phyloP scores from a whole-genome alignment of 2,797 vertebrate species.

The Pangasius djambal region DNA sequence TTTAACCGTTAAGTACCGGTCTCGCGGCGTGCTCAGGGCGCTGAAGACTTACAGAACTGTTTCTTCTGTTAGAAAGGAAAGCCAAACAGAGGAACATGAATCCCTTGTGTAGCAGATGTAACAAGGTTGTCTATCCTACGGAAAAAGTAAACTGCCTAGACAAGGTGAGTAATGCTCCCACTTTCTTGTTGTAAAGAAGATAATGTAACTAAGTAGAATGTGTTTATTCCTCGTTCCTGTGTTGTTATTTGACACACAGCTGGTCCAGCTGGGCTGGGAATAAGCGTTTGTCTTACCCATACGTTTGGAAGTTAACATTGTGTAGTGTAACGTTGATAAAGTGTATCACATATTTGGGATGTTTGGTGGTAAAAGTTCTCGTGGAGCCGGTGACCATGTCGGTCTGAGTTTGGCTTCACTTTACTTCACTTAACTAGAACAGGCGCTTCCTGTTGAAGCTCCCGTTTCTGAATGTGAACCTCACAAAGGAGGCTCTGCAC shows the following conservation, averaged over 20 bases:
- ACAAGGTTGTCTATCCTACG: conserved; percentile 93
- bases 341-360: not conserved
- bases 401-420: conserved; percentile 34
- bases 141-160: conserved; percentile 97
- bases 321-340: not conserved
- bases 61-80: conserved; percentile 26
- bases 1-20: not conserved
- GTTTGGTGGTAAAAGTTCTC: not conserved
- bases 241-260: not conserved
- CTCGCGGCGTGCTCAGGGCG: not conserved
- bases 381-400: not conserved
- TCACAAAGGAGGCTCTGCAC: conserved; percentile 10
- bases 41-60: not conserved
- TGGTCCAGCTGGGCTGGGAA: not conserved
- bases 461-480: not conserved
- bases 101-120: conserved; percentile 91
- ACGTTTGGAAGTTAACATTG: not conserved
- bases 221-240: not conserved
- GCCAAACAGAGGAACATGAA: conserved; percentile 79
- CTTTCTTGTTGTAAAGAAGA: too few species aligned
- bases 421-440: conserved; percentile 26
- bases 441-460: conserved; percentile 46
- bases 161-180: conserved; percentile 79
- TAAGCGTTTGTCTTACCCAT: not conserved
- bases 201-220: not conserved